These are phyloP conservation scores for Chorisops tibialis DNA, from an alignment of 2,888 invertebrate species.

Conservation along the genomic window DNA sequence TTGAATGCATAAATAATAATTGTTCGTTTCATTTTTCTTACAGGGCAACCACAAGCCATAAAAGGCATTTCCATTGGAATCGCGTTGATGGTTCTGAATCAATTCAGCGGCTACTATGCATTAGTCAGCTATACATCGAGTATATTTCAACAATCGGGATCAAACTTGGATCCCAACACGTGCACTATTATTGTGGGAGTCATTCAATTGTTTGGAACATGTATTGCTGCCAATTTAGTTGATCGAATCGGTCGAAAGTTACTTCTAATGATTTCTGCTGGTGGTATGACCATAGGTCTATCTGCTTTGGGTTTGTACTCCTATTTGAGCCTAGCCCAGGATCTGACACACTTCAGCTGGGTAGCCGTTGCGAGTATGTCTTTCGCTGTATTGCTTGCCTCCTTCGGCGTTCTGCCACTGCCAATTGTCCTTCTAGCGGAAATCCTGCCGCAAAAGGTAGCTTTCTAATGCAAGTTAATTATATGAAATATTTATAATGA, in stretches of 20 bases:
- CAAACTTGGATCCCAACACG: slow-evolving; percentile 43
- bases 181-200: slow-evolving; percentile 45
- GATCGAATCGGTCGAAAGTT: slow-evolving; percentile 45
- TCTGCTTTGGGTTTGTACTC: slow-evolving; percentile 42
- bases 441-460: slow-evolving; percentile 46
- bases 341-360: slow-evolving; percentile 37
- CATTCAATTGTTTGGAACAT: slow-evolving; percentile 45
- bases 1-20: too few species aligned
- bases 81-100: slow-evolving; percentile 41
- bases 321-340: slow-evolving; percentile 31
- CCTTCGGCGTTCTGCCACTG: slow-evolving; percentile 44
- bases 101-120: slow-evolving; percentile 44
- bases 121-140: slow-evolving; percentile 47
- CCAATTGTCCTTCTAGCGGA: slow-evolving; percentile 46
- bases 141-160: slow-evolving; percentile 44
- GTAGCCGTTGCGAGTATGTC: slow-evolving; percentile 45
- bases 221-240: slow-evolving; percentile 42
- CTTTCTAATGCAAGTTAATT: background rate
- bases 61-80: slow-evolving; percentile 40
- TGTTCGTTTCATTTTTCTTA: background rate
- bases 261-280: slow-evolving; percentile 43
- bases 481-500: background rate
- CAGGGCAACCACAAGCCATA: slow-evolving; percentile 41
- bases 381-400: slow-evolving; percentile 41
- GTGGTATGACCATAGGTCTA: slow-evolving; percentile 41